Conservation (phyloP, 2,888 invertebrate species). For the Congeria kusceri region DNA sequence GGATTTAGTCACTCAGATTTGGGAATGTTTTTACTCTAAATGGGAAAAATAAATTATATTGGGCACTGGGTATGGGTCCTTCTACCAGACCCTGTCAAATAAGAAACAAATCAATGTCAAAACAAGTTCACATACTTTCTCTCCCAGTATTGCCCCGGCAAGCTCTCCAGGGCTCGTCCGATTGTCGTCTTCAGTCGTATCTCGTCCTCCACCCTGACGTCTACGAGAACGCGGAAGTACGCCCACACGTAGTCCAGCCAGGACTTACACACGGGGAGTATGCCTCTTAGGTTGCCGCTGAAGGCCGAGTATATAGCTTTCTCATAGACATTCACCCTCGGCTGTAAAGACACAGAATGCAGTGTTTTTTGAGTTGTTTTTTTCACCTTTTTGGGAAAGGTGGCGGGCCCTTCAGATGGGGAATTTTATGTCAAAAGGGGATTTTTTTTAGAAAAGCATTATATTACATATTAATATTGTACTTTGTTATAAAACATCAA, state of each 20-base stretch:
- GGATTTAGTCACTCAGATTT: no score
- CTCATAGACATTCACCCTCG: slow-evolving; percentile 82
- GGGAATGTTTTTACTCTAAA: no score
- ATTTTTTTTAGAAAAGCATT: no score
- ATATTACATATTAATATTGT: no score
- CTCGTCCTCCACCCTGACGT: slow-evolving; percentile 92
- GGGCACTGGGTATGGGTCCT: no score
- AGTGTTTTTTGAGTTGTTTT: not conserved
- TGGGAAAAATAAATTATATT: no score
- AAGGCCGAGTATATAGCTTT: slow-evolving; percentile 91
- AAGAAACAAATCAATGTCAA: no score
- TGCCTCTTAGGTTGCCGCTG: slow-evolving; percentile 92
- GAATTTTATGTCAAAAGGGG: no score
- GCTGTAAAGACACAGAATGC: slow-evolving; percentile 63
- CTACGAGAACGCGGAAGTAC: slow-evolving; percentile 91
- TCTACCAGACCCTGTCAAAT: no score
- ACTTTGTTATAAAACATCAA: no score
- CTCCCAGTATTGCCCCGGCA: slow-evolving; percentile 80
- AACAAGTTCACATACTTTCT: slow-evolving; percentile 79
- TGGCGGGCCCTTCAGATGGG: no score
- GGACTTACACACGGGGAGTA: slow-evolving; percentile 91
- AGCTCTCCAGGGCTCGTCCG: slow-evolving; percentile 72
- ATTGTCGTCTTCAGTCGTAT: slow-evolving; percentile 88
- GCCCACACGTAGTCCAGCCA: slow-evolving; percentile 98
- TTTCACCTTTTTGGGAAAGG: no score